Percentiles rank a stretch among this genome's conserved stretches.
Evolutionary conservation across 2,797 vertebrate species (phyloP).

Genomic region (Girardinus metallicus): DNA sequence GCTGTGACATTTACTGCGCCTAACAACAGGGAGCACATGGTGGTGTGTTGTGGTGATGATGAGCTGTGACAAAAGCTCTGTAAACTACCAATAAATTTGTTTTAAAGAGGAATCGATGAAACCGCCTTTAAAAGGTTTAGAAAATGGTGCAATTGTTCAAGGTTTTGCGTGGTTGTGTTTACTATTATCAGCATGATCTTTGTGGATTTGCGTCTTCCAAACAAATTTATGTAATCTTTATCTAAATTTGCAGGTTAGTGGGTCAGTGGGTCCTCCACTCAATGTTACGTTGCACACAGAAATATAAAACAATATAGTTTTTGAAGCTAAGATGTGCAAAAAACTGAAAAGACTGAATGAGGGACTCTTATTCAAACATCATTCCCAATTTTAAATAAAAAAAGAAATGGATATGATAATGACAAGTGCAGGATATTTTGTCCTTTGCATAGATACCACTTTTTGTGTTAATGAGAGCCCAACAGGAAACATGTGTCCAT

Average conservation of each 20-base stretch:
- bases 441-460: not conserved
- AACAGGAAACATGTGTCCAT: not conserved
- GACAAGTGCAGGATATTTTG: not conserved
- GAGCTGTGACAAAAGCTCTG: not conserved
- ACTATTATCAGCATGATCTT: slow-evolving; percentile 12
- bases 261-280: slow-evolving; percentile 34
- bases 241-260: slow-evolving; percentile 28
- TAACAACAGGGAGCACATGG: not conserved
- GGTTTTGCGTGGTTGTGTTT: not conserved
- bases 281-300: slow-evolving; percentile 5
- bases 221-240: slow-evolving; percentile 35
- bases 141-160: not conserved
- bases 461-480: not conserved
- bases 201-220: slow-evolving; percentile 25
- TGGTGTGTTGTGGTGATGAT: not conserved
- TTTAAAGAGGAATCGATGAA: not conserved
- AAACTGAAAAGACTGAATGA: not conserved
- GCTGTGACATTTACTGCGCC: slow-evolving; percentile 22
- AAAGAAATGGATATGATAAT: not conserved
- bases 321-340: not conserved
- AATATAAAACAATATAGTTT: not conserved
- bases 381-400: not conserved
- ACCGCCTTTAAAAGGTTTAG: not conserved
- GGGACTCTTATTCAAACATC: not conserved
- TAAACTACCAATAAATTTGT: not conserved